Conservation (phyloP, 1,140 invertebrate species). For the Drosophila teissieri region DNA sequence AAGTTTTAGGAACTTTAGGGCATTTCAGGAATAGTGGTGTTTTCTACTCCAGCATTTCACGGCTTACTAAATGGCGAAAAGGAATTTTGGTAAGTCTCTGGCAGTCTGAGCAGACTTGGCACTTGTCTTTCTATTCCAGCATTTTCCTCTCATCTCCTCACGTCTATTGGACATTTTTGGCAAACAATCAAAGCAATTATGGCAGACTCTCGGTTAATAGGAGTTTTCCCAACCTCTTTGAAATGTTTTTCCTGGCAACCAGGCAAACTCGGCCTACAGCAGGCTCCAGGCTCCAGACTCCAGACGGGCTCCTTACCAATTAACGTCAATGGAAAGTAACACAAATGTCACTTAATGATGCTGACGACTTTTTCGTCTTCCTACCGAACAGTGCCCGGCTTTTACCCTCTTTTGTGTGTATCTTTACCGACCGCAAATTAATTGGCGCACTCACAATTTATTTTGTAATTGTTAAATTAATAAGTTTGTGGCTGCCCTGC, state of each 20-base stretch:
- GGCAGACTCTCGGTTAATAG: conserved; percentile 33
- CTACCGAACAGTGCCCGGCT: background rate
- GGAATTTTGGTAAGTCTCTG: background rate
- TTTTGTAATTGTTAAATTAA: conserved; percentile 81
- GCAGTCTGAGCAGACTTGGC: background rate
- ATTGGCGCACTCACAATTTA: conserved; percentile 77
- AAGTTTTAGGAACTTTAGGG: background rate
- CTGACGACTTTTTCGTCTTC: conserved; percentile 13
- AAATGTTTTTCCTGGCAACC: conserved; percentile 9
- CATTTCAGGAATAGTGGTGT: background rate
- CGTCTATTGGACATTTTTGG: conserved; percentile 45
- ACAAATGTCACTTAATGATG: conserved; percentile 71
- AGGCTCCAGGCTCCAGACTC: background rate
- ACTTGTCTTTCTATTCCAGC: conserved; percentile 4
- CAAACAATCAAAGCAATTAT: conserved; percentile 79
- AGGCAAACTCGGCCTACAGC: conserved; percentile 8
- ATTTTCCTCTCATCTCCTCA: background rate
- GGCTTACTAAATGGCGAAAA: background rate
- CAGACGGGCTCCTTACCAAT: conserved; percentile 48
- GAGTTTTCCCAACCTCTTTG: conserved; percentile 17
- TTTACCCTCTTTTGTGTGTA: conserved; percentile 48
- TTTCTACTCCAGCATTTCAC: background rate
- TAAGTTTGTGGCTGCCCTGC: conserved; percentile 60
- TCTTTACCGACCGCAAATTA: conserved; percentile 77
- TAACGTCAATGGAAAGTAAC: conserved; percentile 59